phyloP scores from a whole-genome alignment of 1,140 invertebrate genomes.

The Caerostris darwini region DNA sequence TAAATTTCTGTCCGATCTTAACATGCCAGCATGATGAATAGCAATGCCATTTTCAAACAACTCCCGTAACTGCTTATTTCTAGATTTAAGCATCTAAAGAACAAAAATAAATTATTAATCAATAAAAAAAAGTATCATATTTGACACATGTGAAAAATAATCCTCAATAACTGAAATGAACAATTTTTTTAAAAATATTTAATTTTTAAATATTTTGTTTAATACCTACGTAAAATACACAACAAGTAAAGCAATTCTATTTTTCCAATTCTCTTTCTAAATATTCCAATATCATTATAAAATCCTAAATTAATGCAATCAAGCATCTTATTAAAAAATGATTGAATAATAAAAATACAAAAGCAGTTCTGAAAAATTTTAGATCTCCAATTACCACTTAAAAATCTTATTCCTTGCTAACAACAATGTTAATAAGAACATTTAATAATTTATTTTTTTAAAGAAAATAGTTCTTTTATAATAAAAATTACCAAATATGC shows the following conservation, averaged over 20 bases:
- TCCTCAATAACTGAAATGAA: no score
- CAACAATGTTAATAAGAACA: neutral
- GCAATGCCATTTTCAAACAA: conserved; percentile 94
- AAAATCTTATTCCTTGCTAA: neutral
- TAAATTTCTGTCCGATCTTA: conserved; percentile 90
- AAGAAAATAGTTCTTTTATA: neutral
- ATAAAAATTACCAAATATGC: neutral
- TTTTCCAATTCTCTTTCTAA: neutral
- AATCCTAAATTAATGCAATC: neutral
- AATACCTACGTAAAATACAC: no score
- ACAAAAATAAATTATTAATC: neutral
- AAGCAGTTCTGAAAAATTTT: neutral
- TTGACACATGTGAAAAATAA: no score
- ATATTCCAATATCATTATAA: neutral
- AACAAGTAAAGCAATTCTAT: neutral
- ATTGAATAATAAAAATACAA: neutral
- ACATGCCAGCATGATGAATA: conserved; percentile 98
- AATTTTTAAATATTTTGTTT: neutral
- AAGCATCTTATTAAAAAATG: neutral
- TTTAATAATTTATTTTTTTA: neutral
- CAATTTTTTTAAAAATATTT: neutral
- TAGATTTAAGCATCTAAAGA: conserved; percentile 85
- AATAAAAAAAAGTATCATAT: neutral
- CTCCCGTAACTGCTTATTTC: conserved; percentile 89
- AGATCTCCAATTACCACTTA: neutral